A percentile compares a stretch with the other conserved stretches of the same genome.
These are phyloP conservation scores for Deladenus siricidicola DNA, from an alignment of 2,888 invertebrate genomes.

Conservation along the genomic window DNA sequence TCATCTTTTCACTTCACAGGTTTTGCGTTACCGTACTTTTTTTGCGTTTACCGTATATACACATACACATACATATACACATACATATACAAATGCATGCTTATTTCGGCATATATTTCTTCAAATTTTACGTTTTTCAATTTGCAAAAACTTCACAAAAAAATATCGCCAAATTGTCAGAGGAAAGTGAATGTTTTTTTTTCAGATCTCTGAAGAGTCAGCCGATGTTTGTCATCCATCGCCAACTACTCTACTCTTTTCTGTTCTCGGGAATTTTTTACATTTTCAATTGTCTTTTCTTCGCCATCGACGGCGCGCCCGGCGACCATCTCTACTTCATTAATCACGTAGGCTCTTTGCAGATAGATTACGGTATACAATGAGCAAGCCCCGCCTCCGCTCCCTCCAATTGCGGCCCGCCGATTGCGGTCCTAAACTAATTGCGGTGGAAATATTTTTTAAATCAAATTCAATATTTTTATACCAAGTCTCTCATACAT, in stretches of 20 bases:
- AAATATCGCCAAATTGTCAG: too few relatives aligned
- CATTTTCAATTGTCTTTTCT: slow-evolving; percentile 43
- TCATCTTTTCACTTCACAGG: slow-evolving; percentile 32
- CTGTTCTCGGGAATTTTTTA: slow-evolving; percentile 35
- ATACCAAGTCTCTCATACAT: too few relatives aligned
- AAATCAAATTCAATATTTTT: too few relatives aligned
- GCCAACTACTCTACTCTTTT: slow-evolving; percentile 46
- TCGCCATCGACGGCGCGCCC: slow-evolving; percentile 35
- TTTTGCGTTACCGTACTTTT: too few relatives aligned
- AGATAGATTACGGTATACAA: too few relatives aligned
- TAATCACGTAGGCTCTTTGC: slow-evolving; percentile 36
- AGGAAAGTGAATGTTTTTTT: too few relatives aligned
- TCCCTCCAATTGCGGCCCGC: too few relatives aligned
- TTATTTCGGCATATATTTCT: too few relatives aligned
- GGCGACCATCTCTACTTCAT: slow-evolving; percentile 29
- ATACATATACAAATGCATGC: too few relatives aligned
- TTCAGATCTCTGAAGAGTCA: slow-evolving; percentile 40
- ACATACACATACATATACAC: neutral
- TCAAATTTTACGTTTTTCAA: too few relatives aligned
- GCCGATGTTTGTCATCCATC: slow-evolving; percentile 46
- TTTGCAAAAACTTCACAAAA: too few relatives aligned
- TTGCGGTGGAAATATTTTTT: neutral
- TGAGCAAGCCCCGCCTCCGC: too few relatives aligned
- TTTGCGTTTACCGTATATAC: slow-evolving; percentile 5
- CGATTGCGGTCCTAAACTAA: neutral